phyloP scores from a whole-genome alignment of 2,797 vertebrate genomes.

The Phataginus tricuspis region DNA sequence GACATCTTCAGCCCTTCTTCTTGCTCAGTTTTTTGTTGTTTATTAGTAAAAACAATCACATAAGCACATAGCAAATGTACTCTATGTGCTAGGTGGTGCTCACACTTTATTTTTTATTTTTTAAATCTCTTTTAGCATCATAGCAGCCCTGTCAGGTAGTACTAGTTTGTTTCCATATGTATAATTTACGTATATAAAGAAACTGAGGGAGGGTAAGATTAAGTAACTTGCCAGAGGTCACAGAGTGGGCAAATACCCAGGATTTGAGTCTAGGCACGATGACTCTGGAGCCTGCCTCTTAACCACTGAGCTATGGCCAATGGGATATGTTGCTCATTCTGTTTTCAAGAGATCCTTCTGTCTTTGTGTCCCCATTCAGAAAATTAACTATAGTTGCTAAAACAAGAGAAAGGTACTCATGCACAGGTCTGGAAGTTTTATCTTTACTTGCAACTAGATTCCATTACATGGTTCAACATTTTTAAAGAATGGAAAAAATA shows the following conservation, averaged over 20 bases:
- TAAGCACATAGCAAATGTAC: not conserved
- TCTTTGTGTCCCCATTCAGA: not conserved
- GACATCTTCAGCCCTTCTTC: not conserved
- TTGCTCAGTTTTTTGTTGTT: not conserved
- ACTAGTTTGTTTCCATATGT: not conserved
- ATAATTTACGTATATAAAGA: not conserved
- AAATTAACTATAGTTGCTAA: not conserved
- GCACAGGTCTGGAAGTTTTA: not conserved
- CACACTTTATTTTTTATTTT: not conserved
- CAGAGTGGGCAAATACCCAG: not conserved
- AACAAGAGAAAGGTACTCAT: slow-evolving; percentile 1
- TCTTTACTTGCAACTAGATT: slow-evolving; percentile 37
- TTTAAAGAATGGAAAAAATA: not conserved
- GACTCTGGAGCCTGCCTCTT: not conserved
- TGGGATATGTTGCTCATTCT: not conserved
- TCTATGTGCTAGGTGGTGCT: not conserved
- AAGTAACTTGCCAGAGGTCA: not conserved
- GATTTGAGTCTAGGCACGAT: not conserved
- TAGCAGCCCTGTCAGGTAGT: not conserved
- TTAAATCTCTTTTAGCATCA: not conserved
- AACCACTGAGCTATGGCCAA: not conserved
- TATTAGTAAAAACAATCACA: not conserved
- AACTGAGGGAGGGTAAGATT: not conserved
- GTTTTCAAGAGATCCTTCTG: slow-evolving; percentile 10
- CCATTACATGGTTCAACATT: not conserved